Evolutionary conservation across 2,888 invertebrate genomes (phyloP), one percentile per base, ranked within the genome.

Genomic region (Caenorhabditis sinica): DNA sequence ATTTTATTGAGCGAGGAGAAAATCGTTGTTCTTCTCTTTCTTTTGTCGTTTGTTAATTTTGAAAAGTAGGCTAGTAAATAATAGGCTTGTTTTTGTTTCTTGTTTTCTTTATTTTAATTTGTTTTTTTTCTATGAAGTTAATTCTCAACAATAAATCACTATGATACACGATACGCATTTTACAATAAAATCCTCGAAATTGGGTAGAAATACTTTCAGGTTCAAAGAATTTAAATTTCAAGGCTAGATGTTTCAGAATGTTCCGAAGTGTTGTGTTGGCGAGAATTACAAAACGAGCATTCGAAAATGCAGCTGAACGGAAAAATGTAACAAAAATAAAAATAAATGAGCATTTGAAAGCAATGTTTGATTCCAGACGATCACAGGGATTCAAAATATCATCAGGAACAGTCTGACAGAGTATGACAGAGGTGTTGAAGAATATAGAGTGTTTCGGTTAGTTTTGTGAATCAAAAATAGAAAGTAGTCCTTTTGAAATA

Each of bases 381-480:
- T 72, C 25, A 9, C 49, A 3, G 45, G 60, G 25, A 76, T 83
- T 53, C 58, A 76, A 53, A 73, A 68, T 58, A 77, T 83, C 23
- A 73, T 83, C 33, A 30, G 77, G 53, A 65, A 60, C 51, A 83
- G 76, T 53, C 11, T 61, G 28, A 73, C 66, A 49, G 82, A 83
- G 61, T 83, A 77, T 28, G 76, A 83, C 15, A 72, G 36, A 45
- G 77, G 82, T 51, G 66, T 56, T 17, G 60, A 76, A 40, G 76
- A 77, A 25, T 83, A 83, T 30, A 25, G 73, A 30, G 36, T 61
- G 30, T 83, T 68, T 53, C 75, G 82, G 82, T 75, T 20, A 51
- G 43, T 60, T 9, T 23, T 17, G 8, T 20, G 51, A 15, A 43
- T 43, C 1, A 33, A 28, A 25, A 6, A 30, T 28, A 6, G 30